These are phyloP conservation scores for Pristionchus arcanus DNA, from an alignment of 2,888 invertebrate species.

Conservation along the genomic window DNA sequence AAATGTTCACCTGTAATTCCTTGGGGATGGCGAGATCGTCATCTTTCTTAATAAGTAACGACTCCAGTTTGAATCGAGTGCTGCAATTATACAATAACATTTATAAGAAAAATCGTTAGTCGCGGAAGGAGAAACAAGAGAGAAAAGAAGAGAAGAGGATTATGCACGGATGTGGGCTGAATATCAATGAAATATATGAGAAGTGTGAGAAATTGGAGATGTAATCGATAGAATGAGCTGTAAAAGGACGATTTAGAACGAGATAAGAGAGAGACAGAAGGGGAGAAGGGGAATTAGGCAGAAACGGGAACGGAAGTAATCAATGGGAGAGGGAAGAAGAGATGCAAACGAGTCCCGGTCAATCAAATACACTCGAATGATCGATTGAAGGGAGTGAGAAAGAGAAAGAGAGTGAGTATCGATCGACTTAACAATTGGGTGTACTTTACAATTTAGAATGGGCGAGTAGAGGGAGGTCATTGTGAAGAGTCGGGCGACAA, in stretches of 20 bases:
- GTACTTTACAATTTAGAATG: conserved; percentile 42
- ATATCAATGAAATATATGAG: not conserved
- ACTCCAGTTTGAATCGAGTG: conserved; percentile 42
- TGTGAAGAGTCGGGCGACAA: conserved; percentile 18
- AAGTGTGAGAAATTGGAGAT: not conserved
- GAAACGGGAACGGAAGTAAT: conserved; percentile 40
- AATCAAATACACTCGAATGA: conserved; percentile 15
- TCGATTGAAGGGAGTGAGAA: not conserved
- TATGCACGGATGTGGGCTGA: not conserved
- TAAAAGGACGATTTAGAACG: not conserved
- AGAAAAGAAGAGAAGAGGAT: not conserved
- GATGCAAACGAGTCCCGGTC: conserved; percentile 37
- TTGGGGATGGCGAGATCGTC: conserved; percentile 38
- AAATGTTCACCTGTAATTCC: conserved; percentile 29
- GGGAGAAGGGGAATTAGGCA: not conserved
- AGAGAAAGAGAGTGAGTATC: not conserved
- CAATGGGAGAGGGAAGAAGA: conserved; percentile 38
- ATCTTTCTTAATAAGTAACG: conserved; percentile 43
- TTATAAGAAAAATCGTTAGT: not conserved
- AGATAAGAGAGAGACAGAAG: conserved; percentile 6
- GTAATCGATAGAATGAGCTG: conserved; percentile 1
- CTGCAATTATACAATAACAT: not conserved
- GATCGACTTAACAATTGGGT: conserved; percentile 26
- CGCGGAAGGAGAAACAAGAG: not conserved
- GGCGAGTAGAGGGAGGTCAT: conserved; percentile 38